Evolutionary conservation across 2,888 invertebrate species (phyloP).

Genomic region (Nemapogon koenigi): DNA sequence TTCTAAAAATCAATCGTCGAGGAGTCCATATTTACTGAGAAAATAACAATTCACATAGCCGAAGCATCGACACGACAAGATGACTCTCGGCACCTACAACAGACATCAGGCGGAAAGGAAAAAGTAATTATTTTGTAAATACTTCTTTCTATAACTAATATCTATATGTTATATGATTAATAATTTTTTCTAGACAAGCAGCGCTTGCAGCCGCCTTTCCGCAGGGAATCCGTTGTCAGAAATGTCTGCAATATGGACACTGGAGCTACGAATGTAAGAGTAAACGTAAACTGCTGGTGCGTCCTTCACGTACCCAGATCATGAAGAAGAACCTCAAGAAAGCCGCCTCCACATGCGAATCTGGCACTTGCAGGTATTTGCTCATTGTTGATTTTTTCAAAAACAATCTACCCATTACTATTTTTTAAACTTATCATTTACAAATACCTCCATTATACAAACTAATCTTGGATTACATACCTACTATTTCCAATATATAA

Average conservation of each 20-base stretch:
- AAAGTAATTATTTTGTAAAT: constrained; percentile 31
- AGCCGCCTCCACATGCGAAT: constrained; percentile 24
- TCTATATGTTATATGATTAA: constrained; percentile 5
- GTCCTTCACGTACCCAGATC: constrained; percentile 82
- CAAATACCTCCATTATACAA: too few species aligned
- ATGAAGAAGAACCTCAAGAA: constrained; percentile 69
- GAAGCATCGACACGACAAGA: constrained; percentile 19
- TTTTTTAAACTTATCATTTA: neutral
- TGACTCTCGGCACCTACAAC: constrained; percentile 56
- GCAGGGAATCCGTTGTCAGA: constrained; percentile 86
- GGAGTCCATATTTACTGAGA: too few species aligned
- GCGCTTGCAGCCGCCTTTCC: constrained; percentile 72
- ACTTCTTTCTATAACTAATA: constrained; percentile 10
- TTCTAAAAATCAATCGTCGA: too few species aligned
- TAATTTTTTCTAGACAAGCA: constrained; percentile 47
- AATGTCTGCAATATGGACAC: constrained; percentile 90
- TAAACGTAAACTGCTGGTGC: constrained; percentile 85
- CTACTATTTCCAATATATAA: too few species aligned
- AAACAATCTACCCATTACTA: neutral
- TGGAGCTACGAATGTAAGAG: constrained; percentile 95
- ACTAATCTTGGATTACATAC: too few species aligned
- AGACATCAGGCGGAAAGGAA: constrained; percentile 52
- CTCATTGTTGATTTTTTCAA: neutral
- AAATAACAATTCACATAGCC: too few species aligned
- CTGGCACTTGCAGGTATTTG: constrained; percentile 40